These are phyloP conservation scores for Rhopalosiphum maidis DNA, from an alignment of 1,140 invertebrate genomes.

Conservation along the genomic window DNA sequence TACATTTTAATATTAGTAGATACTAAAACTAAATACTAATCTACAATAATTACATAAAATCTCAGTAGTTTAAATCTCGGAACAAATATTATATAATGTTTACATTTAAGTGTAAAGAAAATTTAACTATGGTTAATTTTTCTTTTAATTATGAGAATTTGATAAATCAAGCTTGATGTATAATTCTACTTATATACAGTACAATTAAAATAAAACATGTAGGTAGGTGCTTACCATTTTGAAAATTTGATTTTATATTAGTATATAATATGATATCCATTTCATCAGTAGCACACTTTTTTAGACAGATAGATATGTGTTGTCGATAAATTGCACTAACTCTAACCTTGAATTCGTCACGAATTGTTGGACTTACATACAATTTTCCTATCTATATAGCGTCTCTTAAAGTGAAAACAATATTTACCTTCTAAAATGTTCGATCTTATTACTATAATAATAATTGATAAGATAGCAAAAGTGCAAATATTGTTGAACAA, in stretches of 20 bases:
- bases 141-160: neutral
- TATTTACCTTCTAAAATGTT: neutral
- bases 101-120: neutral
- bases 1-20: neutral
- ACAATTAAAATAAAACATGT: neutral
- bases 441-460: neutral
- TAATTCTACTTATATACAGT: neutral
- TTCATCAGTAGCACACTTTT: neutral
- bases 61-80: neutral
- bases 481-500: neutral
- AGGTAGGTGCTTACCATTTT: no score
- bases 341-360: slow-evolving; percentile 23
- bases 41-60: neutral
- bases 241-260: neutral
- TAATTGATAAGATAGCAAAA: neutral
- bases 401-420: neutral
- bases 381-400: neutral
- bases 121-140: neutral
- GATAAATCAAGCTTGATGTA: neutral
- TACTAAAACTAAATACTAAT: neutral
- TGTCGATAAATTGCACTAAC: slow-evolving; percentile 27
- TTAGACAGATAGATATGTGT: neutral
- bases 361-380: neutral
- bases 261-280: neutral
- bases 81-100: neutral